These are phyloP conservation scores for Conops quadrifasciatus DNA, from an alignment of 2,888 invertebrate genomes.

Conservation along the genomic window DNA sequence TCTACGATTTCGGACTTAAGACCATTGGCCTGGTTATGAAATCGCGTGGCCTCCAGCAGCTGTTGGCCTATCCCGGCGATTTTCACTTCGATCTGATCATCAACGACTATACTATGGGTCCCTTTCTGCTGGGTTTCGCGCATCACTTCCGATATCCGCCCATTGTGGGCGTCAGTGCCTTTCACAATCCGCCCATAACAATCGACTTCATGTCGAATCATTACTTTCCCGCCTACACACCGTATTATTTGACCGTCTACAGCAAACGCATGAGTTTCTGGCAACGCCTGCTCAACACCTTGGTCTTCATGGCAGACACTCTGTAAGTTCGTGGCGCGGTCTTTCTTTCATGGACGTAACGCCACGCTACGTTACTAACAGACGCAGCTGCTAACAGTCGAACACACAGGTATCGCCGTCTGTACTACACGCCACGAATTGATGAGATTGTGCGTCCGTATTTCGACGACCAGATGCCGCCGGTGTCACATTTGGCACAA, in stretches of 20 bases:
- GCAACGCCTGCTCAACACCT: constrained; percentile 47
- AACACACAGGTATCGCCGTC: constrained; percentile 44
- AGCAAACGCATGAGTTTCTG: constrained; percentile 45
- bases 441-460: constrained; percentile 45
- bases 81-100: constrained; percentile 59
- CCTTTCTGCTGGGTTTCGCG: constrained; percentile 54
- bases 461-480: constrained; percentile 44
- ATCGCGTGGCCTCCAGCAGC: constrained; percentile 48
- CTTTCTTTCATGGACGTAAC: no score
- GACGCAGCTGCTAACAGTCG: no score
- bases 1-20: constrained; percentile 42
- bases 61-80: constrained; percentile 52
- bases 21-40: constrained; percentile 30
- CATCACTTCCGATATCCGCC: constrained; percentile 57
- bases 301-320: constrained; percentile 48
- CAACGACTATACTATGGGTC: constrained; percentile 55
- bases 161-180: constrained; percentile 49
- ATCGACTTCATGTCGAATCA: constrained; percentile 14
- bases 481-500: constrained; percentile 45
- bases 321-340: constrained; percentile 44
- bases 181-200: constrained; percentile 8
- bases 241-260: constrained; percentile 45
- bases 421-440: constrained; percentile 43
- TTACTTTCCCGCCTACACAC: constrained; percentile 42
- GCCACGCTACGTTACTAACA: no score